Conservation (phyloP, 2,888 invertebrate species). For the Sialis lutaria region DNA sequence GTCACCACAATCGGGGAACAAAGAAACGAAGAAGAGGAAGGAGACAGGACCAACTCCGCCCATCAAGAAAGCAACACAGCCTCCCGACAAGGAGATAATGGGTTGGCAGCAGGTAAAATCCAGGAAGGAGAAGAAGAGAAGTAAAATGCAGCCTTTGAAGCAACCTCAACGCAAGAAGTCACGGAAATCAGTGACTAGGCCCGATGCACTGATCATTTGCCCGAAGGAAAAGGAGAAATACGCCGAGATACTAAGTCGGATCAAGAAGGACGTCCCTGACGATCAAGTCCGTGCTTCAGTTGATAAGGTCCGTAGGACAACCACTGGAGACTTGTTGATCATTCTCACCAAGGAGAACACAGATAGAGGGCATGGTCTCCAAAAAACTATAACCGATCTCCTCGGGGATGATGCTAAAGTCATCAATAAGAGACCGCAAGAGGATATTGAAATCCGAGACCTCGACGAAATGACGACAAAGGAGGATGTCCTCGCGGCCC, state of each 20-base stretch:
- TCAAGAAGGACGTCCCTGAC: slow-evolving; percentile 2
- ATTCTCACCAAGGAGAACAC: background rate
- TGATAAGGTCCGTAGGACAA: background rate
- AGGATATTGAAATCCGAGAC: slow-evolving; percentile 8
- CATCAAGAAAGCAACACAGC: no score
- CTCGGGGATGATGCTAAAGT: slow-evolving; percentile 6
- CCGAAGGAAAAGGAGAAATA: slow-evolving; percentile 6
- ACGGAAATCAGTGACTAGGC: background rate
- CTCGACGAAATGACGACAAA: slow-evolving; percentile 7
- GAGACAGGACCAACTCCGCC: no score
- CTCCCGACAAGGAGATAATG: no score
- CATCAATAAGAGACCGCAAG: slow-evolving; percentile 6
- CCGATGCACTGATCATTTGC: slow-evolving; percentile 6
- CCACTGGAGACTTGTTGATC: background rate
- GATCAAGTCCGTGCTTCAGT: slow-evolving; percentile 4
- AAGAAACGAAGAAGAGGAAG: background rate
- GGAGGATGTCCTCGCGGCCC: background rate
- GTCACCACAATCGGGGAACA: background rate
- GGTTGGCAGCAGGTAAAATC: background rate
- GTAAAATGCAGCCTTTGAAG: background rate
- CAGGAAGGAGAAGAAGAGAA: background rate
- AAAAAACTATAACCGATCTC: slow-evolving; percentile 1
- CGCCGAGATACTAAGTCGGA: slow-evolving; percentile 6
- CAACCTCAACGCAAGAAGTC: background rate
- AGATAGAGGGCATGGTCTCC: slow-evolving; percentile 1